These are phyloP conservation scores for Orussus abietinus DNA, from an alignment of 1,140 invertebrate genomes.

Conservation along the genomic window DNA sequence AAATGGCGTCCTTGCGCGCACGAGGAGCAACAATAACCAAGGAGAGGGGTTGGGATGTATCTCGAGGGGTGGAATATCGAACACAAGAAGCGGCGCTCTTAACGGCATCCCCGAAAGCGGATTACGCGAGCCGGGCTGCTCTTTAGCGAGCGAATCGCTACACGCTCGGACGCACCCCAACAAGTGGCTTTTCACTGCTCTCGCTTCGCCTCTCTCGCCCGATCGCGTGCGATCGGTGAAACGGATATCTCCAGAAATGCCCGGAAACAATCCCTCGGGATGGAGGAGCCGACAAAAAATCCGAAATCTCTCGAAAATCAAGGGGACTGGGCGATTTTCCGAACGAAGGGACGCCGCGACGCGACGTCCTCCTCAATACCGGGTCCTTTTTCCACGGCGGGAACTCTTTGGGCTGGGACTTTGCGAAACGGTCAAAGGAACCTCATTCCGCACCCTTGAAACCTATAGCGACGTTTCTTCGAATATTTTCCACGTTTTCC, in stretches of 20 bases:
- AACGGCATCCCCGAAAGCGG: conserved; percentile 45
- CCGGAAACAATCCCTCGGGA: conserved; percentile 2
- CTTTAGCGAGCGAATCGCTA: conserved; percentile 41
- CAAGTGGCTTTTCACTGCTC: conserved; percentile 47
- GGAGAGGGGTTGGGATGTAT: neutral
- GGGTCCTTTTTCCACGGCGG: too few species aligned
- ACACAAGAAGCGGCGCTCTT: conserved; percentile 16
- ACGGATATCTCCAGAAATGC: conserved; percentile 24
- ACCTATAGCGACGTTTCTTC: too few species aligned
- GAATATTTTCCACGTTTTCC: too few species aligned
- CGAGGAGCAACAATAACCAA: conserved; percentile 19
- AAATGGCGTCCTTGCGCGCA: too few species aligned
- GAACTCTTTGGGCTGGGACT: too few species aligned
- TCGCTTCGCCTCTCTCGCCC: conserved; percentile 16
- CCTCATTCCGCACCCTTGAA: too few species aligned
- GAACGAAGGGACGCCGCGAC: too few species aligned
- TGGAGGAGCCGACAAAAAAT: conserved; percentile 1
- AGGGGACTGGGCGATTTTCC: too few species aligned
- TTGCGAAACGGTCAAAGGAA: too few species aligned
- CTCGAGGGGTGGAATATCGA: conserved; percentile 10
- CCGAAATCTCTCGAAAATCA: too few species aligned
- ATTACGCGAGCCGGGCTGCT: conserved; percentile 34
- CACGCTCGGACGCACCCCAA: conserved; percentile 45
- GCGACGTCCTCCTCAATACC: too few species aligned
- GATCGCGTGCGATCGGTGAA: conserved; percentile 34